phyloP scores from a whole-genome alignment of 2,888 invertebrate species.

The Hesperia comma region DNA sequence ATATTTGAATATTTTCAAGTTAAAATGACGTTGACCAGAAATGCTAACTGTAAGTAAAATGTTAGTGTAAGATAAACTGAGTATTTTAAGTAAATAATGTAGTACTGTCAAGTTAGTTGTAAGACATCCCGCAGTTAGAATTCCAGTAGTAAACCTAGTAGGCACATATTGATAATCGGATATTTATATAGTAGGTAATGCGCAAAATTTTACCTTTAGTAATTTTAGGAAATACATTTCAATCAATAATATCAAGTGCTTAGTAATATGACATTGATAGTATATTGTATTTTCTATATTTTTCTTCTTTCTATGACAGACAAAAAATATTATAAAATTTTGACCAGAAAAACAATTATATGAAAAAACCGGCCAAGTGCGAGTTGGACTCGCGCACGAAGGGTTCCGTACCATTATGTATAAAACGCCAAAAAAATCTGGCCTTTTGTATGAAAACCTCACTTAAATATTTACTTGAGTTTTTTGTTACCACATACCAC shows the following conservation, averaged over 20 bases:
- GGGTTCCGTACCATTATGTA: too few species aligned
- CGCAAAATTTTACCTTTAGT: neutral
- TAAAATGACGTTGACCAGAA: slow-evolving; percentile 1
- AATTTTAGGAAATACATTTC: neutral
- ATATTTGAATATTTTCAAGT: neutral
- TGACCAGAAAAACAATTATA: too few species aligned
- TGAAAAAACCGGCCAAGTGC: neutral
- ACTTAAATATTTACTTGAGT: too few species aligned
- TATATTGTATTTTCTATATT: slow-evolving; percentile 1
- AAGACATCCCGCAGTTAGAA: neutral
- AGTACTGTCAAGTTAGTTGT: neutral
- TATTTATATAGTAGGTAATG: too few species aligned
- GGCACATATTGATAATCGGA: neutral
- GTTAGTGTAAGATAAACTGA: neutral
- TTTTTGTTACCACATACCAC: too few species aligned
- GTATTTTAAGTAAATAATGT: neutral
- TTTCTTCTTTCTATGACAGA: too few species aligned
- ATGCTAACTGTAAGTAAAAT: neutral
- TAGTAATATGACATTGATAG: neutral
- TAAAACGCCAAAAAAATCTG: too few species aligned
- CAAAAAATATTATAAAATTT: too few species aligned
- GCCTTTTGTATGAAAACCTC: too few species aligned
- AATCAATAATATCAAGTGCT: neutral
- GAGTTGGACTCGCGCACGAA: too few species aligned
- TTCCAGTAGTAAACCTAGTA: neutral